These are phyloP conservation scores for Eurypyga helias DNA, from an alignment of 2,113 vertebrate genomes.

Conservation along the genomic window DNA sequence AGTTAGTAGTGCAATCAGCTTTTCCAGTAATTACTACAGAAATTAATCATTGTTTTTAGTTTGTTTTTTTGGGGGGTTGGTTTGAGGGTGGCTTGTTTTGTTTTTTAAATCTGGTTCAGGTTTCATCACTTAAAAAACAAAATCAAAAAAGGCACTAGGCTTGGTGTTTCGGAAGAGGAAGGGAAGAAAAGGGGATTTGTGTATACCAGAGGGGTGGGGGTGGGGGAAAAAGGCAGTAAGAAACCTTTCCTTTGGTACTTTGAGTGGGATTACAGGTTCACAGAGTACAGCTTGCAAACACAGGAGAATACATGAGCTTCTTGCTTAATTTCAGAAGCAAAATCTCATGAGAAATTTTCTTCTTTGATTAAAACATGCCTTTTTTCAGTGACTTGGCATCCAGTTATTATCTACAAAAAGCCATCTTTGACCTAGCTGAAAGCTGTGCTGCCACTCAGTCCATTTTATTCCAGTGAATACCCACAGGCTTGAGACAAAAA, in stretches of 20 bases:
- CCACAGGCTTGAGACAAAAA: not conserved
- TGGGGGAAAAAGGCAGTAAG: not conserved
- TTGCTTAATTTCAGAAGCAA: conserved; percentile 4
- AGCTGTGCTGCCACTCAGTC: not conserved
- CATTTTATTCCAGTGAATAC: not conserved
- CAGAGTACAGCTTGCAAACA: not conserved
- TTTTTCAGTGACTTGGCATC: not conserved
- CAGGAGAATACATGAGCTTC: not conserved
- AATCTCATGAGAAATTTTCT: not conserved
- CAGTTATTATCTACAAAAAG: not conserved
- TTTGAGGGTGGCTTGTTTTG: not conserved
- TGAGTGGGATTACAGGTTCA: not conserved
- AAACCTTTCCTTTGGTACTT: not conserved
- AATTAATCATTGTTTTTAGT: not conserved
- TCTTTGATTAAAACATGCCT: not conserved
- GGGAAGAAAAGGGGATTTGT: not conserved
- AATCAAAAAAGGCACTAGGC: not conserved
- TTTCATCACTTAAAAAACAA: not conserved
- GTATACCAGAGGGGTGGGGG: not conserved
- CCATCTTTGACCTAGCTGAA: not conserved
- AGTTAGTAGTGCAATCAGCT: not conserved
- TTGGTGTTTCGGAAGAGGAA: not conserved
- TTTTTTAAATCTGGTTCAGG: not conserved
- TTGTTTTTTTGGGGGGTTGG: not conserved
- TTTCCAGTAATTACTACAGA: not conserved